Base-by-base conservation (phyloP, 1,140 invertebrate genomes). In the Hesperophylax magnus region DNA sequence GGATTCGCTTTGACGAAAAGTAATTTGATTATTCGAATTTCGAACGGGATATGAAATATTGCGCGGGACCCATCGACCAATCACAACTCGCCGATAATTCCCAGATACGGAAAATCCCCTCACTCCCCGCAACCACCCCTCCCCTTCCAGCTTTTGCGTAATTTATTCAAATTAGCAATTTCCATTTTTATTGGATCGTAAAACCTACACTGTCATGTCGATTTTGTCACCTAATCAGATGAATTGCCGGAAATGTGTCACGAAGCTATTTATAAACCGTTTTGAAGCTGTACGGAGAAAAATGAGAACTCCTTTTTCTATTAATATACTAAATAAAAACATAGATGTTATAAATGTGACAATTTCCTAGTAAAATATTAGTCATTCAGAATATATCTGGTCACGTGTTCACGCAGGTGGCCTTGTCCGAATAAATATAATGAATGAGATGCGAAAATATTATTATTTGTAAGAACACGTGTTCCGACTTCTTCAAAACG, bases 141-240 rank as follows among this genome's bases (percentile, higher is more conserved):
- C 24, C 31, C 60, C 27, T 47, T 20, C 58, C 58, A 22, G 54
- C 39, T 54, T 72, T 52, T 52, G 47, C 14, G 75, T 78, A 81
- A 81, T 78, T 81, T 78, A 81, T 77, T 82, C 69, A 74, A 79
- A 60, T 78, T 61, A 72, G 22, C 52, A 75, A 78, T 78, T 82
- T 82, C 67, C 77, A 78, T 78, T 82, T 82, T 82, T 78, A 82
- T 78, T 82, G 80, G 69, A 72, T 82, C 80, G 54, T 78, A 82
- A 78, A 82, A 60, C 71, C 20, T 61, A 56, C 53, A 67, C 34
- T 63, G 67, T 63, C 20, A 20, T 54, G 58, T 54, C 34, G 65
- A 81, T 53, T 76, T 76, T 22, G 60, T 76, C 69, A 72, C 69
- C 69, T 67, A 67, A 78, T 78, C 77, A 78, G 52, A 67, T 53